phyloP scores from a whole-genome alignment of 2,888 invertebrate species.

The Hybos culiciformis region DNA sequence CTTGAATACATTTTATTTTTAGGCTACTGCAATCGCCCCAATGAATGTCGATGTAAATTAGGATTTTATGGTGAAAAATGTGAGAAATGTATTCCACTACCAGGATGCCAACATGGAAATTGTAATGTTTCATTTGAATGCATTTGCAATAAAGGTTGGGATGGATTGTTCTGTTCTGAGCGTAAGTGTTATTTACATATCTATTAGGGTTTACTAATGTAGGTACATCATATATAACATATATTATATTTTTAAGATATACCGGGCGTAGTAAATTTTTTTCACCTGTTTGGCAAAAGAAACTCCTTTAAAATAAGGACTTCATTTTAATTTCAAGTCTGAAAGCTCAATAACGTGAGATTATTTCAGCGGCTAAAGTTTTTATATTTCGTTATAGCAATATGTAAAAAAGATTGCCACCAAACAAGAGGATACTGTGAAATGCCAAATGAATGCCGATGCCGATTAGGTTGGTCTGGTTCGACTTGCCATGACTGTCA shows the following conservation, averaged over 20 bases:
- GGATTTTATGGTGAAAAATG: constrained; percentile 78
- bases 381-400: constrained; percentile 55
- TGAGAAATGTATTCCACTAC: constrained; percentile 71
- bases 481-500: constrained; percentile 75
- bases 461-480: constrained; percentile 84
- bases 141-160: constrained; percentile 73
- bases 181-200: too few species aligned
- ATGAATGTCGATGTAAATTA: constrained; percentile 78
- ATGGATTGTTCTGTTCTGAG: constrained; percentile 76
- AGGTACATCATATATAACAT: too few species aligned
- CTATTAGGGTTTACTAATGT: too few species aligned
- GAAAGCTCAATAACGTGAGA: too few species aligned
- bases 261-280: too few species aligned
- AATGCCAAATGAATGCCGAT: constrained; percentile 73
- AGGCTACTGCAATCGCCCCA: constrained; percentile 76
- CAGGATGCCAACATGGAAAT: constrained; percentile 75
- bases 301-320: too few species aligned
- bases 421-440: constrained; percentile 75
- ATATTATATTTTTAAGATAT: too few species aligned
- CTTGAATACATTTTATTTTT: constrained; percentile 8
- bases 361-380: too few species aligned
- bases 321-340: too few species aligned
- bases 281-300: too few species aligned
- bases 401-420: constrained; percentile 76
- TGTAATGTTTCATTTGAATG: constrained; percentile 81